Conservation (phyloP, 2,888 invertebrate genomes). For the Nasonovia ribisnigri region DNA sequence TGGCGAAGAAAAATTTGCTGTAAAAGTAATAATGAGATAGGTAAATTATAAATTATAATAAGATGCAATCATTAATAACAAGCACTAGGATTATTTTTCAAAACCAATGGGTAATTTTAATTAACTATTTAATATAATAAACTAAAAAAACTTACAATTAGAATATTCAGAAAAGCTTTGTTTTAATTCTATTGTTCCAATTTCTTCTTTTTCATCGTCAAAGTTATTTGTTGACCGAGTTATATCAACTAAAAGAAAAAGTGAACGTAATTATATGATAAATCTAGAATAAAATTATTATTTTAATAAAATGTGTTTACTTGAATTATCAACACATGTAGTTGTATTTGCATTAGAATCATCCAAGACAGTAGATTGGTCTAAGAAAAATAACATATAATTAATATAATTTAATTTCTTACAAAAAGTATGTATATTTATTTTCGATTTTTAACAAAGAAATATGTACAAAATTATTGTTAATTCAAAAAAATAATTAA, state of each 20-base stretch:
- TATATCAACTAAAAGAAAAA: neutral
- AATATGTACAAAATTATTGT: neutral
- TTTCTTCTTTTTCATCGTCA: slow-evolving; percentile 5
- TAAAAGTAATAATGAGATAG: neutral
- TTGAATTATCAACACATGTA: neutral
- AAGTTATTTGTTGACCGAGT: neutral
- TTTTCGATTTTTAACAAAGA: neutral
- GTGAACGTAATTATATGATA: neutral
- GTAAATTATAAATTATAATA: neutral
- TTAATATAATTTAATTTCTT: neutral
- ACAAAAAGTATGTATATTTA: neutral
- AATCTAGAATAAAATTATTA: neutral
- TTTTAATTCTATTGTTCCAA: neutral
- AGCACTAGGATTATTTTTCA: neutral
- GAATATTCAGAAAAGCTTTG: neutral
- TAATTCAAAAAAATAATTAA: neutral
- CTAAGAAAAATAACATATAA: neutral
- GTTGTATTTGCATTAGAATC: neutral
- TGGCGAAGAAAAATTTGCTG: slow-evolving; percentile 43
- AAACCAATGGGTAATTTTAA: neutral
- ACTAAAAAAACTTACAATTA: neutral
- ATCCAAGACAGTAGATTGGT: neutral
- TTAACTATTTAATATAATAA: neutral
- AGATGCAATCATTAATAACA: neutral
- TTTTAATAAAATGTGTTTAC: neutral